Evolutionary conservation across 2,797 vertebrate species (phyloP).

Genomic region (Micropoecilia bifurca): DNA sequence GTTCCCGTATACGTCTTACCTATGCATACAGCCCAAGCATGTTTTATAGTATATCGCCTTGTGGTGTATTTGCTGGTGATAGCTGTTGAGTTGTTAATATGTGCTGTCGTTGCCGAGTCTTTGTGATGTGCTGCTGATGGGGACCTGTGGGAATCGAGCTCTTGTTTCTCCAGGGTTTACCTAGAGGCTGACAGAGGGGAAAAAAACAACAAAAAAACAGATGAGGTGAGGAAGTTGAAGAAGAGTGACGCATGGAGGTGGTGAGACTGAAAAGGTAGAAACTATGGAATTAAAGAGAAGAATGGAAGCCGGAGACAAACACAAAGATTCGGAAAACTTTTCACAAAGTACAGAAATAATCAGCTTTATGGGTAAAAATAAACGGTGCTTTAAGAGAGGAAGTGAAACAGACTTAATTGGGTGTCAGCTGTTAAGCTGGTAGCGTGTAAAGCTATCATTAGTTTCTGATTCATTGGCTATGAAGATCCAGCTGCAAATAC

Average conservation of each 20-base stretch:
- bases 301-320: slow-evolving; percentile 5
- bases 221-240: not conserved
- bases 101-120: slow-evolving; percentile 38
- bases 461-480: slow-evolving; percentile 26
- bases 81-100: slow-evolving; percentile 22
- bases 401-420: slow-evolving; percentile 52
- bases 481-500: slow-evolving; percentile 41
- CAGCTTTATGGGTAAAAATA: slow-evolving; percentile 43
- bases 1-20: not conserved
- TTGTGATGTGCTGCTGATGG: slow-evolving; percentile 48
- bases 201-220: slow-evolving; percentile 2
- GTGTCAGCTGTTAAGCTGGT: slow-evolving; percentile 44
- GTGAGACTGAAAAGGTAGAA: slow-evolving; percentile 10
- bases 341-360: slow-evolving; percentile 41
- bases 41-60: slow-evolving; percentile 2
- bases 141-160: slow-evolving; percentile 31
- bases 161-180: slow-evolving; percentile 44
- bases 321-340: slow-evolving; percentile 24
- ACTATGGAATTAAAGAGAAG: not conserved
- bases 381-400: slow-evolving; percentile 29
- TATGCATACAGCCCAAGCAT: not conserved
- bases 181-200: slow-evolving; percentile 27
- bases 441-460: slow-evolving; percentile 46
- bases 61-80: slow-evolving; percentile 5
- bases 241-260: slow-evolving; percentile 27